Evolutionary conservation across 2,888 invertebrate genomes (phyloP).

Genomic region (Oxytorus armatus): DNA sequence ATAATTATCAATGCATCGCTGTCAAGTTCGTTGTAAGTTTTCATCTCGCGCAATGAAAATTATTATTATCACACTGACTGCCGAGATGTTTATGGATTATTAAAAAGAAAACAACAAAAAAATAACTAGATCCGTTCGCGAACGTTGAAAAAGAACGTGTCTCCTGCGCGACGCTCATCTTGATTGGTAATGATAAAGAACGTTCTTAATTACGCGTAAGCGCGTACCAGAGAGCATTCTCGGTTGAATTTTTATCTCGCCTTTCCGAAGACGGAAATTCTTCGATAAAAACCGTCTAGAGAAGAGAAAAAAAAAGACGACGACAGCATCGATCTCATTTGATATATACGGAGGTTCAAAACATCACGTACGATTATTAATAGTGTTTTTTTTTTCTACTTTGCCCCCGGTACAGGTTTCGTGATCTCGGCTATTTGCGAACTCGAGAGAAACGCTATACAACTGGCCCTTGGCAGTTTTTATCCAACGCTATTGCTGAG

Average conservation of each 20-base stretch:
- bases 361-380: constrained; percentile 5
- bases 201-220: constrained; percentile 19
- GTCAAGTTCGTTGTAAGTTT: neutral
- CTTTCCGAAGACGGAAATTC: neutral
- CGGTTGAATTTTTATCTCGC: constrained; percentile 16
- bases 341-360: neutral
- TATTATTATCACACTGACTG: constrained; percentile 5
- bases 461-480: constrained; percentile 96
- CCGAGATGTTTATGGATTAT: neutral
- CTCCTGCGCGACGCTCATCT: constrained; percentile 42
- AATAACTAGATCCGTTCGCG: constrained; percentile 41
- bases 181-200: constrained; percentile 19
- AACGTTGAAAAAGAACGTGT: constrained; percentile 19
- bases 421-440: constrained; percentile 97
- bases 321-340: neutral
- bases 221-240: too few relatives aligned
- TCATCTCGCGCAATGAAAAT: neutral
- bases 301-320: neutral
- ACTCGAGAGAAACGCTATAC: constrained; percentile 96
- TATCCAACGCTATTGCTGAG: constrained; percentile 96
- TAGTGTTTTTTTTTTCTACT: neutral
- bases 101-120: neutral
- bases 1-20: neutral
- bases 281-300: neutral
- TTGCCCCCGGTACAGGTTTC: constrained; percentile 86